These are phyloP conservation scores for Dasyprocta punctata DNA, from an alignment of 2,113 vertebrate species.

Conservation along the genomic window DNA sequence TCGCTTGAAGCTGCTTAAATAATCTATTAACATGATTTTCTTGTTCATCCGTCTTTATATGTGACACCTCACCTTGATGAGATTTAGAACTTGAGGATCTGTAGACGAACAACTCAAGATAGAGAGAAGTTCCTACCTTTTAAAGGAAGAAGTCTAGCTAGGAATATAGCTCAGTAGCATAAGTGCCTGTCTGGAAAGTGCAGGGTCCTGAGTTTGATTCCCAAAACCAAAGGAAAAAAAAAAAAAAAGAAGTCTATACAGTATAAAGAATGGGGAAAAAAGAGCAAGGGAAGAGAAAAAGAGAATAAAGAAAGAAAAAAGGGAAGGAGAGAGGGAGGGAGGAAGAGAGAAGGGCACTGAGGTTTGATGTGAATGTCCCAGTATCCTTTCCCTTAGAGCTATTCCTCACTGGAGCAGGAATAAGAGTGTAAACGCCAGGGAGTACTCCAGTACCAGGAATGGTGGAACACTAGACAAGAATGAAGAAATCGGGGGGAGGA, in stretches of 20 bases:
- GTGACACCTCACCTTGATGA: not conserved
- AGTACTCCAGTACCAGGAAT: not conserved
- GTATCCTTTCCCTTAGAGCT: no score
- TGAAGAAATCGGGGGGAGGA: not conserved
- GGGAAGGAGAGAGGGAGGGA: not conserved
- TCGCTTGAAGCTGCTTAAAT: not conserved
- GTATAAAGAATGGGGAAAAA: not conserved
- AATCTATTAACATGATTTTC: not conserved
- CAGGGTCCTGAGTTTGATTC: no score
- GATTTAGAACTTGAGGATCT: not conserved
- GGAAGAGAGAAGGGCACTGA: not conserved
- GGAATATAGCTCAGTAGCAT: no score
- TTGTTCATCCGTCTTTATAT: not conserved
- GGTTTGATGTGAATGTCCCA: not conserved
- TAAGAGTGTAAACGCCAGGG: not conserved
- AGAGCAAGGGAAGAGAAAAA: not conserved
- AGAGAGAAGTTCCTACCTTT: not conserved
- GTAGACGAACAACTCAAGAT: not conserved
- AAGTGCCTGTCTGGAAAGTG: no score
- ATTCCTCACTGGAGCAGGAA: not conserved
- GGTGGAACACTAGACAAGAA: not conserved
- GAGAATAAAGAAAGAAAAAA: not conserved
- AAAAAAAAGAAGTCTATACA: not conserved
- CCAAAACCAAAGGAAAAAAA: not conserved
- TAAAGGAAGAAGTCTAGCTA: not conserved